Evolutionary conservation across 2,888 invertebrate genomes (phyloP).

Genomic region (Abrostola tripartita): DNA sequence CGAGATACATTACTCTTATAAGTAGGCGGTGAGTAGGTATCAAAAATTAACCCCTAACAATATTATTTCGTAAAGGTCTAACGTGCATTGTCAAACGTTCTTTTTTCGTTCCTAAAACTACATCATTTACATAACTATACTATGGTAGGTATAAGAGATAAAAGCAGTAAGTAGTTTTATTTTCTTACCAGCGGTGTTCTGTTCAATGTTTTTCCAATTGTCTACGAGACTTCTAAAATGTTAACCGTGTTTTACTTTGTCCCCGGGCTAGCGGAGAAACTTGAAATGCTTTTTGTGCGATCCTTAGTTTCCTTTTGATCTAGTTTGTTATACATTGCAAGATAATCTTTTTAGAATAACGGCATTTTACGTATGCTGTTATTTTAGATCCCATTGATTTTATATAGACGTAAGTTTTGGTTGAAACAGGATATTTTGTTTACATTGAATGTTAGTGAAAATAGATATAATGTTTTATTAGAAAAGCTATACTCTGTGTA

Average conservation of each 20-base stretch:
- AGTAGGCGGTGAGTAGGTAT: no score
- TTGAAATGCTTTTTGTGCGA: conserved; percentile 30
- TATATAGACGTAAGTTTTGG: neutral
- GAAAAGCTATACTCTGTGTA: no score
- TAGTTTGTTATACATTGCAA: conserved; percentile 42
- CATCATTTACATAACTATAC: no score
- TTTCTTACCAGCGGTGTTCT: conserved; percentile 8
- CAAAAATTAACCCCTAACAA: no score
- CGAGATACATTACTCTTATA: no score
- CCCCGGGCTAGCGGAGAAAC: conserved; percentile 10
- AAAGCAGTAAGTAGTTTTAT: conserved; percentile 26
- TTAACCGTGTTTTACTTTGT: conserved; percentile 42
- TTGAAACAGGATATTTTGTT: no score
- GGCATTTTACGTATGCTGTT: no score
- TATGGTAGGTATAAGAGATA: conserved; percentile 5
- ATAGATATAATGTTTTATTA: no score
- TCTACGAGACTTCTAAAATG: conserved; percentile 41
- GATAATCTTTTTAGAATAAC: conserved; percentile 4
- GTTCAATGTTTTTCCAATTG: conserved; percentile 32
- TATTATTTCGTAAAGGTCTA: no score
- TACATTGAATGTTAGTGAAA: no score
- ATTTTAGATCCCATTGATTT: neutral
- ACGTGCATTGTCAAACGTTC: no score
- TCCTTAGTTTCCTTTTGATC: conserved; percentile 38
- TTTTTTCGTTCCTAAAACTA: no score